Evolutionary conservation across 2,888 invertebrate genomes (phyloP).

Genomic region (Congeria kusceri): DNA sequence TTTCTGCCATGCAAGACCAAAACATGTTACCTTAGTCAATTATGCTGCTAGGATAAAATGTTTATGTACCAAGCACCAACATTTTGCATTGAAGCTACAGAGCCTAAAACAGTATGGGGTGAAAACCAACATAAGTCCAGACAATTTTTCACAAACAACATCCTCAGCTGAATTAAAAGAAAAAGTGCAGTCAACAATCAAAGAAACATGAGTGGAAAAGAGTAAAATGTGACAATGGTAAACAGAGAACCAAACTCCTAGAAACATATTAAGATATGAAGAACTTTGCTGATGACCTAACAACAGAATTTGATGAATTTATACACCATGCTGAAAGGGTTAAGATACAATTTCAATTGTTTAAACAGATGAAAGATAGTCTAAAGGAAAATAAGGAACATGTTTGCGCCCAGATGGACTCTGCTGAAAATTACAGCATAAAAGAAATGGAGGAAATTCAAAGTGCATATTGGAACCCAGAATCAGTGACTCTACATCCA

Average conservation of each 20-base stretch:
- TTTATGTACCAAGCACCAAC: conserved; percentile 32
- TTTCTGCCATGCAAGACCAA: conserved; percentile 36
- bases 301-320: conserved; percentile 21
- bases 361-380: conserved; percentile 35
- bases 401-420: conserved; percentile 40
- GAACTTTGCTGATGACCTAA: conserved; percentile 9
- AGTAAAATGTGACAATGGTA: conserved; percentile 41
- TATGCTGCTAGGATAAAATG: conserved; percentile 34
- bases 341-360: conserved; percentile 21
- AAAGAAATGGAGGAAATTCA: conserved; percentile 15
- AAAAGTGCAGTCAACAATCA: conserved; percentile 1
- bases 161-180: conserved; percentile 3
- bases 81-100: conserved; percentile 28
- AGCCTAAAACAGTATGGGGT: conserved; percentile 16
- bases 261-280: conserved; percentile 15
- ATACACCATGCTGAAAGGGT: conserved; percentile 11
- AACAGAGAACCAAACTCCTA: conserved; percentile 31
- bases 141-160: conserved; percentile 16
- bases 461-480: conserved; percentile 7
- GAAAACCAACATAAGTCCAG: conserved; percentile 29
- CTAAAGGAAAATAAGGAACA: conserved; percentile 19
- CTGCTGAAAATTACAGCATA: conserved; percentile 25
- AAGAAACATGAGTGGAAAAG: conserved; percentile 25
- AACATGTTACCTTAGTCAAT: conserved; percentile 30
- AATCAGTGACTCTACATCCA: not conserved